Conservation (phyloP, 2,888 invertebrate genomes). For the Trachelus tabidus region DNA sequence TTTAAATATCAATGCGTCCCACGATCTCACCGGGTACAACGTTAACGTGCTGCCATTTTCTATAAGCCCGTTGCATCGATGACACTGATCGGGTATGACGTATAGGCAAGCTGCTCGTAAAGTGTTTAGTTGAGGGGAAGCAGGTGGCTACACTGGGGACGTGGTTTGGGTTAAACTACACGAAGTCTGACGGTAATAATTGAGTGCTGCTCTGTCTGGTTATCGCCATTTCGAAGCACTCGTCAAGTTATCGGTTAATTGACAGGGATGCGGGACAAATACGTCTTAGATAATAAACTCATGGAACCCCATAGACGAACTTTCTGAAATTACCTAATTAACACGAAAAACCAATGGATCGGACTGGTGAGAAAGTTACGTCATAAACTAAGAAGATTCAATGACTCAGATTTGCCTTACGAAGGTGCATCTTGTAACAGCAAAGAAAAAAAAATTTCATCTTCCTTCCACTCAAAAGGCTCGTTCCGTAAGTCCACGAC, state of each 20-base stretch:
- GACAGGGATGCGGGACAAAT: conserved; percentile 63
- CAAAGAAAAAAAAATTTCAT: neutral
- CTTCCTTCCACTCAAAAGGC: neutral
- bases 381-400: neutral
- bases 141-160: conserved; percentile 18
- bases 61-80: conserved; percentile 60
- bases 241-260: conserved; percentile 63
- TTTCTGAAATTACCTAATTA: neutral
- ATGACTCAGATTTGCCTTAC: neutral
- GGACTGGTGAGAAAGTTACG: neutral
- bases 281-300: conserved; percentile 47
- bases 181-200: conserved; percentile 66
- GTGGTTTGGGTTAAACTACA: conserved; percentile 60
- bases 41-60: conserved; percentile 64
- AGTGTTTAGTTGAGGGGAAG: conserved; percentile 64
- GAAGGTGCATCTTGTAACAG: neutral
- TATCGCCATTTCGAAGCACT: conserved; percentile 54
- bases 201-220: conserved; percentile 66
- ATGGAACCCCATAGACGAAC: neutral
- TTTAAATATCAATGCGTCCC: conserved; percentile 35
- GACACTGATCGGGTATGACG: conserved; percentile 63
- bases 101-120: conserved; percentile 64
- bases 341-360: neutral
- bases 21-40: conserved; percentile 25
- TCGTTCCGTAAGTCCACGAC: neutral